Conservation (phyloP, 2,113 vertebrate genomes). For the Ailurus styani region DNA sequence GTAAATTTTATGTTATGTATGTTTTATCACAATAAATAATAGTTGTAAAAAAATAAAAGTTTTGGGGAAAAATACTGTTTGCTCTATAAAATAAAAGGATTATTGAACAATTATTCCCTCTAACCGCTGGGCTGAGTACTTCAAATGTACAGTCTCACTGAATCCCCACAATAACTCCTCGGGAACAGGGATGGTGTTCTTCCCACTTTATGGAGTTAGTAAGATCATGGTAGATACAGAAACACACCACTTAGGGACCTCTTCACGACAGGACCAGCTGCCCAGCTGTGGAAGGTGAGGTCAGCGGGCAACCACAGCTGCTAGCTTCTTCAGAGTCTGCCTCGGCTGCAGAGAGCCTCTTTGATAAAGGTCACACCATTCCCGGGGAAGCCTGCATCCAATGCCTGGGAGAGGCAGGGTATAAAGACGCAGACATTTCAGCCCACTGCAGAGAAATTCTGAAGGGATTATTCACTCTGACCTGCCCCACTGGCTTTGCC, state of each 20-base stretch:
- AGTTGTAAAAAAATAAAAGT: background rate
- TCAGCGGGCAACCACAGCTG: background rate
- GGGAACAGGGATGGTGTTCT: no score
- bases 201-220: background rate
- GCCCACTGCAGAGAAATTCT: accelerated
- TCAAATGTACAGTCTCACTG: background rate
- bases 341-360: background rate
- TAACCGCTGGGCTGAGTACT: background rate
- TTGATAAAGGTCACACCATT: background rate
- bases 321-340: no score
- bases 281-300: accelerated
- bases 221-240: accelerated
- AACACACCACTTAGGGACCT: accelerated
- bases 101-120: background rate
- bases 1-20: background rate
- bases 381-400: background rate
- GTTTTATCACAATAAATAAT: background rate
- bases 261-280: no score
- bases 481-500: accelerated
- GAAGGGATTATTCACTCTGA: no score
- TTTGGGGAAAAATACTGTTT: background rate
- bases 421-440: background rate
- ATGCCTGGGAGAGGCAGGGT: background rate
- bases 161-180: background rate
- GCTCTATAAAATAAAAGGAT: background rate